A percentile compares a stretch with the other conserved stretches of the same genome.
Evolutionary conservation across 2,888 invertebrate genomes (phyloP).

Genomic region (Seladonia tumulorum): DNA sequence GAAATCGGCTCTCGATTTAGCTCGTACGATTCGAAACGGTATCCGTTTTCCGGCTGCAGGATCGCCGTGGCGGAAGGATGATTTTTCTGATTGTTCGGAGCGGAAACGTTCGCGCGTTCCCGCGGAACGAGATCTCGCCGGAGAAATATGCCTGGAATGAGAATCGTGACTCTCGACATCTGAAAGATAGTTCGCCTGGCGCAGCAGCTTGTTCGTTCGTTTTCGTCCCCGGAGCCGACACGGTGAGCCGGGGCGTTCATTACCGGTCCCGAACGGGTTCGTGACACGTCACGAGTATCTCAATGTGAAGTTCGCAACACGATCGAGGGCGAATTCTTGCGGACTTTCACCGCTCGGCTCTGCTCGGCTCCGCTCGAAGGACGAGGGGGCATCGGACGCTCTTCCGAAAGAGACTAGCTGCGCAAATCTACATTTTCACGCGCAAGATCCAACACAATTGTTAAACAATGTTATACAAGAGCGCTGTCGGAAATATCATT

Average conservation of each 20-base stretch:
- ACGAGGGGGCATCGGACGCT: constrained; percentile 43
- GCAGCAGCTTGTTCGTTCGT: constrained; percentile 22
- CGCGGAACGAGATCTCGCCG: constrained; percentile 15
- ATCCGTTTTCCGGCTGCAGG: background rate
- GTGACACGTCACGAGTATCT: constrained; percentile 73
- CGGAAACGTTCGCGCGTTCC: constrained; percentile 11
- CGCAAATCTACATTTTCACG: background rate
- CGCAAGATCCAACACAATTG: no score
- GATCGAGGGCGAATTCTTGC: constrained; percentile 74
- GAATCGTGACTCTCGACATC: constrained; percentile 52
- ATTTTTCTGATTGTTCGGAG: background rate
- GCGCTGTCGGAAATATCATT: background rate
- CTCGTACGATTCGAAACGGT: background rate
- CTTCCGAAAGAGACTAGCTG: background rate
- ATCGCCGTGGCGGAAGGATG: background rate
- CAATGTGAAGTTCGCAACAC: constrained; percentile 76
- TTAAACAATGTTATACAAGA: background rate
- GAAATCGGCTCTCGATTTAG: background rate
- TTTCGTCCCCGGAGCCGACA: constrained; percentile 34
- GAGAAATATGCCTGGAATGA: constrained; percentile 37
- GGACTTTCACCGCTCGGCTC: constrained; percentile 70
- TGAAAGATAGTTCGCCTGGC: constrained; percentile 35
- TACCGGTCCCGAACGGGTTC: constrained; percentile 66
- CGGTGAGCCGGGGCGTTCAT: constrained; percentile 61
- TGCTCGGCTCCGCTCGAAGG: constrained; percentile 55